These are phyloP conservation scores for Drosophila mercatorum DNA, from an alignment of 2,888 invertebrate genomes.

Conservation along the genomic window DNA sequence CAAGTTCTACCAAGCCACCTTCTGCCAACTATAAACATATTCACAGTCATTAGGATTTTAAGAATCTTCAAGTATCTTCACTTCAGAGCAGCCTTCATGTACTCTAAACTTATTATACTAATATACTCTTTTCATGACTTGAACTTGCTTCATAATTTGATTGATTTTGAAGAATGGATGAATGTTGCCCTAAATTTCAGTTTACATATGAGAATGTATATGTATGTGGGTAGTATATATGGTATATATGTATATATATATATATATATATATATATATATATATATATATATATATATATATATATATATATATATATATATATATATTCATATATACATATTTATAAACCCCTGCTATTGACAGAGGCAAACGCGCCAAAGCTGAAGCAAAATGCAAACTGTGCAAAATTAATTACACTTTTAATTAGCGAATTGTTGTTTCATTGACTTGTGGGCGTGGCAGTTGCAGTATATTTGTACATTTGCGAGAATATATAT, in stretches of 20 bases:
- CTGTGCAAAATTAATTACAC: constrained; percentile 55
- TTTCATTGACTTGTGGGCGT: constrained; percentile 23
- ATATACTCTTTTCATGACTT: background rate
- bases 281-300: background rate
- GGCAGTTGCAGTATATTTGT: background rate
- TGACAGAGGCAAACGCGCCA: constrained; percentile 7
- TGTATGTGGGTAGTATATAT: no score
- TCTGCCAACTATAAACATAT: no score
- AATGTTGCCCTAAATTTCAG: background rate
- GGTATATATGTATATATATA: no score
- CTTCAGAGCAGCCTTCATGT: no score
- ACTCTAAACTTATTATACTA: no score
- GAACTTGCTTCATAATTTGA: background rate
- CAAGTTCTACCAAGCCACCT: no score
- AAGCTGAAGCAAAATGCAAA: constrained; percentile 29
- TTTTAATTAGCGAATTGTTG: constrained; percentile 48
- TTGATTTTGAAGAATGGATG: background rate
- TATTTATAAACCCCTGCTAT: constrained; percentile 9
- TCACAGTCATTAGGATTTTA: no score
- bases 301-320: no score
- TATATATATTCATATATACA: no score
- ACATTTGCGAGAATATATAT: constrained; percentile 3
- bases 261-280: no score
- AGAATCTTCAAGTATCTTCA: no score
- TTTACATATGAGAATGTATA: background rate